Base-by-base conservation (phyloP, 2,888 invertebrate species). In the Keiferia lycopersicella region DNA sequence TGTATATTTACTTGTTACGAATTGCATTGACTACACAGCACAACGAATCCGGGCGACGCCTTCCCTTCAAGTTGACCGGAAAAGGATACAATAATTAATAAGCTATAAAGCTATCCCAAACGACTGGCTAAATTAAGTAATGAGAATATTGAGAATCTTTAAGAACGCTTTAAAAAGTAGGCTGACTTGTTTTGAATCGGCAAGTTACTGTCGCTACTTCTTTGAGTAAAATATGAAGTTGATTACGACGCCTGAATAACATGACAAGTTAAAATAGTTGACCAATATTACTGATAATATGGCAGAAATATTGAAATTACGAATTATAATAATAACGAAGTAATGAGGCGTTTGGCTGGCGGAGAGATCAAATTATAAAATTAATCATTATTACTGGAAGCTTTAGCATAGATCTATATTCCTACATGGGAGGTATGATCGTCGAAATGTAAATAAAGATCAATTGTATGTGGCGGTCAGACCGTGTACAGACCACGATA, bases 371-470 rank as follows among this genome's bases (percentile, higher is more conserved):
- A 53, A 53, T 12, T 53, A 53, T 22, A 22, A 22, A 53, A 22
- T 22, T 53, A n/a, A n/a, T n/a, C 2, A 53, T 22, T 53, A 26
- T 53, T 39, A 38, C 18, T 39, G 11, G 14, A 39, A 41, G 22
- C 20, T 20, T 38, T 58, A 22, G 38, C 39, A 22, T 22, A 41
- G 39, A 41, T 39, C 22, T 22, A 59, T 59, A 58, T 58, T 58
- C 39, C 39, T 58, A 38, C 45, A n/a, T 57, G 16, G 18, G n/a
- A 57, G 30, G 58, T 60, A 18, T 60, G 62, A 60, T 66, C 66
- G 67, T 66, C 67, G 61, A 70, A 68, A 66, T 74, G 74, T 76
- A 74, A 67, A 75, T 75, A 75, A 63, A 71, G 70, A 73, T 71
- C 72, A 68, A 69, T 67, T 69, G 63, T 60, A 60, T 26, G 20